These are phyloP conservation scores for Troilus luridus DNA, from an alignment of 2,888 invertebrate species.

Conservation along the genomic window DNA sequence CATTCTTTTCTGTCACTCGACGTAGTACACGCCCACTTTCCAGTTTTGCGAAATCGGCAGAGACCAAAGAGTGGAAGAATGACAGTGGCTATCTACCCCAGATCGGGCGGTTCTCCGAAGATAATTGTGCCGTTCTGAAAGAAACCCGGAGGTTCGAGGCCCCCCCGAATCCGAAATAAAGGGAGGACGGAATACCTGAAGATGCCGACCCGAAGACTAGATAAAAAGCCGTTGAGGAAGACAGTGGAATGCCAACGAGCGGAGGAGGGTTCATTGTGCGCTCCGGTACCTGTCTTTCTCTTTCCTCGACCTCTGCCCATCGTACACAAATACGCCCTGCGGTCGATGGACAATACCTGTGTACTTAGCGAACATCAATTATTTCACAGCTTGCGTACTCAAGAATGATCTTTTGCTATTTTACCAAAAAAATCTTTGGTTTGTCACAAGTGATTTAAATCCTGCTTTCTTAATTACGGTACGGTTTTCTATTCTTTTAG, in stretches of 20 bases:
- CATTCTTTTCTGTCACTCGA: neutral
- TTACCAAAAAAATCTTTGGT: neutral
- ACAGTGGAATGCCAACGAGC: conserved; percentile 44
- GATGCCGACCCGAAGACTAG: conserved; percentile 43
- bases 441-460: neutral
- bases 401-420: neutral
- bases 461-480: neutral
- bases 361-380: neutral
- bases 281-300: conserved; percentile 8
- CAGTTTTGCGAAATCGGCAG: neutral
- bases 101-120: neutral
- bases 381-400: neutral
- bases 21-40: neutral
- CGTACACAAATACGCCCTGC: neutral
- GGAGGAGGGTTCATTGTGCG: conserved; percentile 43
- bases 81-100: neutral
- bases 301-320: conserved; percentile 7
- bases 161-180: conserved; percentile 18
- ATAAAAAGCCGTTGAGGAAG: conserved; percentile 47
- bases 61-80: neutral
- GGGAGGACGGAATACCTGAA: conserved; percentile 29
- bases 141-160: neutral
- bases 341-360: neutral
- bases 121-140: conserved; percentile 37
- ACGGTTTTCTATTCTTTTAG: too few species aligned